Evolutionary conservation across 1,140 invertebrate species (phyloP).

Genomic region (Phthorimaea operculella): DNA sequence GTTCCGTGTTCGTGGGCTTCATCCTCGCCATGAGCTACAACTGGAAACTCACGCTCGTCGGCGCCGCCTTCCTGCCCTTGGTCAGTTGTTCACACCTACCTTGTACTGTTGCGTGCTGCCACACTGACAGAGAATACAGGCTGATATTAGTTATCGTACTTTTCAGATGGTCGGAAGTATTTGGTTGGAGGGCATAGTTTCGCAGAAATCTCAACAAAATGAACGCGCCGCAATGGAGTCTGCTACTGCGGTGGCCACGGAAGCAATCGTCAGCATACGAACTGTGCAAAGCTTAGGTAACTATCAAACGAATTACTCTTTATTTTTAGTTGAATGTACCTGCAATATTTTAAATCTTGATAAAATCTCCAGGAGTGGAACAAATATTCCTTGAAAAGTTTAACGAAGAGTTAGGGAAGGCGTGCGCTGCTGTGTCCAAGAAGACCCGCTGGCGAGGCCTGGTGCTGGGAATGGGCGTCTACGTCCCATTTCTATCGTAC

Average conservation of each 20-base stretch:
- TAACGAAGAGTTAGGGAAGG: conserved; percentile 66
- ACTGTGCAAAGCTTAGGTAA: conserved; percentile 80
- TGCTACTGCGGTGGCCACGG: conserved; percentile 78
- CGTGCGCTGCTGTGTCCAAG: conserved; percentile 67
- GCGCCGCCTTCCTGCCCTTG: conserved; percentile 81
- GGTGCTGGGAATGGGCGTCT: conserved; percentile 76
- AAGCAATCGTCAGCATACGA: conserved; percentile 80
- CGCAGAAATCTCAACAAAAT: conserved; percentile 49
- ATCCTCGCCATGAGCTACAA: conserved; percentile 81
- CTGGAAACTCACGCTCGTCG: conserved; percentile 85
- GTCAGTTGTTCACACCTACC: conserved; percentile 54
- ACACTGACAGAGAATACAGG: no score
- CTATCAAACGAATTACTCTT: no score
- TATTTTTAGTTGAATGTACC: no score
- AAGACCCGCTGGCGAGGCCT: conserved; percentile 75
- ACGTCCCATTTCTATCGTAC: conserved; percentile 80
- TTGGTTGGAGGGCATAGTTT: conserved; percentile 60
- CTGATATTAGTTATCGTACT: no score
- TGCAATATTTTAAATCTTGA: no score
- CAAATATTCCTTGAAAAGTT: conserved; percentile 70
- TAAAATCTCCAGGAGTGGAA: conserved; percentile 55
- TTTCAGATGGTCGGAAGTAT: conserved; percentile 61
- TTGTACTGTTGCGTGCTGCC: no score
- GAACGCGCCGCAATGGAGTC: conserved; percentile 77
- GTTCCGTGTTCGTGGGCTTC: conserved; percentile 78